Evolutionary conservation across 2,113 vertebrate genomes (phyloP), one percentile per base, ranked within the genome.

Genomic region (Menura novaehollandiae): DNA sequence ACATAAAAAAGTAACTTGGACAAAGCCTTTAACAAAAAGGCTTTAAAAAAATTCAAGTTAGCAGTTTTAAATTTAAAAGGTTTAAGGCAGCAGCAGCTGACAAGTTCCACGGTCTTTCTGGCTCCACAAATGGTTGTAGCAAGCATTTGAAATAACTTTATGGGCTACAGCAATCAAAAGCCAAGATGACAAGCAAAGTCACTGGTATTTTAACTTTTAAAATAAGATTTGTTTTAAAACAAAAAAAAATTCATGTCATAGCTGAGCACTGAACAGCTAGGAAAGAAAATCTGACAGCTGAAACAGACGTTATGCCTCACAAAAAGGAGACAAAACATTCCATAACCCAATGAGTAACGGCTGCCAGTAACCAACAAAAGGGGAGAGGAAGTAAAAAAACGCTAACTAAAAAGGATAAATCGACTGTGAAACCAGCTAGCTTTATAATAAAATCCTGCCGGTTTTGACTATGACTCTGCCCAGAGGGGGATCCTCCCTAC

Each of bases 401-500:
- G 0, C 1, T 13, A 24, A 58, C 23, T 19, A 8, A 46, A 53
- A 22, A 41, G 26, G 13, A 55, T 2, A 41, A 41, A 59, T 14
- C 12, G 53, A 11, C 17, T 56, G 33, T 6, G 18, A 71, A 77
- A 64, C 11, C 37, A 88, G 23, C 26, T 26, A 2, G 17, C 30
- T 72, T 67, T 17, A 8, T 1, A 46, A 27, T 8, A 63, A 58
- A n/a, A 35, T n/a, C 44, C 19, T n/a, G 24, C 18, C 44, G 17
- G 22, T 30, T 87, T 49, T 35, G 39, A 9, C 30, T 41, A 13
- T 0, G 17, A 26, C 26, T 15, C 11, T 19, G 35, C 37, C 41
- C 3, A 4, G 76, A 35, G 43, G 41, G 39, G 74, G 33, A 9
- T n/a, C 30, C 60, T 76, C 92, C 81, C 67, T 94, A 99, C 99